A percentile compares a stretch with the other conserved stretches of the same genome.
Evolutionary conservation across 2,113 vertebrate species (phyloP).

Genomic region (Austrofundulus limnaeus): DNA sequence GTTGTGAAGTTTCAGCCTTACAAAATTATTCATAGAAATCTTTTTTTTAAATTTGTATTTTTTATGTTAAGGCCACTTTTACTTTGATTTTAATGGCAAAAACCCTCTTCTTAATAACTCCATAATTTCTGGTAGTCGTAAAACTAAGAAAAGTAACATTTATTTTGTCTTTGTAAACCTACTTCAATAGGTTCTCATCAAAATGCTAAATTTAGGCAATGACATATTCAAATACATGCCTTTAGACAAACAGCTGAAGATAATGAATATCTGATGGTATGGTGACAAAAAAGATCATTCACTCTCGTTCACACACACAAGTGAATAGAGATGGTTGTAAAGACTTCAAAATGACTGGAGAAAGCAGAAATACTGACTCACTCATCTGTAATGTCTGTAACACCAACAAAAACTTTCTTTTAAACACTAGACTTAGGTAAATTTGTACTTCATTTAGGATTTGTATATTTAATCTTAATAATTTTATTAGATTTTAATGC

Average conservation of each 20-base stretch:
- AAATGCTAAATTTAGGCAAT: not conserved
- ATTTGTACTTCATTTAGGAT: not conserved
- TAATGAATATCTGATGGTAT: not conserved
- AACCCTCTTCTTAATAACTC: too few species aligned
- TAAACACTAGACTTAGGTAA: not conserved
- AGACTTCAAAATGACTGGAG: too few species aligned
- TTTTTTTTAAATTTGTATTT: too few species aligned
- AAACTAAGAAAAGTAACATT: too few species aligned
- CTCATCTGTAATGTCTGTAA: too few species aligned
- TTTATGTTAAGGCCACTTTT: too few species aligned
- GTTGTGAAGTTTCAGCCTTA: too few species aligned
- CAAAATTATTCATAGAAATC: too few species aligned
- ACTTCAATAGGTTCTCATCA: not conserved
- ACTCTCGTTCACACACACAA: not conserved
- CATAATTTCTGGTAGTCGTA: too few species aligned
- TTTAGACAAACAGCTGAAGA: not conserved
- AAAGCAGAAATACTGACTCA: too few species aligned
- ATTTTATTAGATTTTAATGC: conserved; percentile 11
- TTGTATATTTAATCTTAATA: conserved; percentile 10
- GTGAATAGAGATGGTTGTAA: not conserved
- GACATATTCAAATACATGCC: not conserved
- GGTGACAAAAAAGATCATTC: not conserved
- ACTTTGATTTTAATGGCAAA: too few species aligned
- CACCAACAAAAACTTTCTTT: not conserved
- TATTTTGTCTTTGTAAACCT: not conserved